phyloP scores from a whole-genome alignment of 2,888 invertebrate genomes.

The Coenonympha glycerion region DNA sequence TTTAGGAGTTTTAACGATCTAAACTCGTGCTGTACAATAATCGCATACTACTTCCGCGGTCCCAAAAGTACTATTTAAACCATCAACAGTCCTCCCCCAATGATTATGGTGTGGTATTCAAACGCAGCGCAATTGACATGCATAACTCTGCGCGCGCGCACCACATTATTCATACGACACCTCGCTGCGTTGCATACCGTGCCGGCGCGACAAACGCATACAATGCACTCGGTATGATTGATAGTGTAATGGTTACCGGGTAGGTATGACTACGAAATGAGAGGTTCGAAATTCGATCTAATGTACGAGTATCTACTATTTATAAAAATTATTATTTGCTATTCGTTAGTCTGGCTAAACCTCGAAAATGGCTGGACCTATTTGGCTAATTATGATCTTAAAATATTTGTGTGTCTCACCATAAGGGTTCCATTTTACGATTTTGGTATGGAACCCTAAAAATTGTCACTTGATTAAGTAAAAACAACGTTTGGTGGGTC shows the following conservation, averaged over 20 bases:
- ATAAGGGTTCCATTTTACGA: too few relatives aligned
- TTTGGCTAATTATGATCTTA: too few relatives aligned
- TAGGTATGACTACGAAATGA: neutral
- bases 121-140: conserved; percentile 44
- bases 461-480: too few relatives aligned
- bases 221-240: conserved; percentile 16
- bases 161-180: conserved; percentile 49
- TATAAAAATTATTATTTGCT: too few relatives aligned
- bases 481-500: too few relatives aligned
- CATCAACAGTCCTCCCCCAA: conserved; percentile 16
- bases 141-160: conserved; percentile 48
- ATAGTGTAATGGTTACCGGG: conserved; percentile 1
- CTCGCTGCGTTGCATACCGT: conserved; percentile 39
- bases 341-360: too few relatives aligned
- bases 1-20: too few relatives aligned
- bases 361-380: too few relatives aligned
- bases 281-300: neutral
- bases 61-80: conserved; percentile 13
- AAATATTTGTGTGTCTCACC: too few relatives aligned
- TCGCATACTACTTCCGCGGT: neutral
- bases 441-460: too few relatives aligned
- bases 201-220: conserved; percentile 39
- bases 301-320: too few relatives aligned
- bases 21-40: neutral
- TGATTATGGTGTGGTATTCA: conserved; percentile 29